A percentile compares a stretch with the other conserved stretches of the same genome.
Conservation (phyloP, 2,888 invertebrate genomes). For the Adela reaumurella region DNA sequence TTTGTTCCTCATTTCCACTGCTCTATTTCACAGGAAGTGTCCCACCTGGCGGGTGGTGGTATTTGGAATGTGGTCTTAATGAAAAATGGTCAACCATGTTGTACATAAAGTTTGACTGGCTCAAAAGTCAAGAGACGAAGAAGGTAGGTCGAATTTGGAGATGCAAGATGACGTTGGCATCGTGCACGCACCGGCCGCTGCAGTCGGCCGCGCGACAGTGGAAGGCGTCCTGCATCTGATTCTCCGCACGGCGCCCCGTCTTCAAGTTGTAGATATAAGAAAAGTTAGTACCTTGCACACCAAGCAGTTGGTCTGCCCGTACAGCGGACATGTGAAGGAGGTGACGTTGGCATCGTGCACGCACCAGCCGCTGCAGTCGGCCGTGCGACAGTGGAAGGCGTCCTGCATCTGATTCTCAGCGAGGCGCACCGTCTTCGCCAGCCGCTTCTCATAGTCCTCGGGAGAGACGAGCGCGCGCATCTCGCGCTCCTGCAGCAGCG, state of each 20-base stretch:
- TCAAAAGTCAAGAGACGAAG: too few species aligned
- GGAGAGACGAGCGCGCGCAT: conserved; percentile 60
- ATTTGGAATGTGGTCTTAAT: too few species aligned
- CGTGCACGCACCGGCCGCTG: conserved; percentile 1
- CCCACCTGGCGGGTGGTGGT: too few species aligned
- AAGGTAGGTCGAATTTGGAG: too few species aligned
- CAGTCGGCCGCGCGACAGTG: conserved; percentile 6
- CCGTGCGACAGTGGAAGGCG: conserved; percentile 87
- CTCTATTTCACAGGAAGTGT: too few species aligned
- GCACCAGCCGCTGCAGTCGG: conserved; percentile 80
- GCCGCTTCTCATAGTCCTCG: conserved; percentile 72
- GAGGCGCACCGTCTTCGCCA: conserved; percentile 73
- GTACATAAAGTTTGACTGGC: too few species aligned
- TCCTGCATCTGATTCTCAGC: conserved; percentile 78
- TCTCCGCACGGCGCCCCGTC: background rate
- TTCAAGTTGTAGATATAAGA: too few species aligned
- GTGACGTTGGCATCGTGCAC: background rate
- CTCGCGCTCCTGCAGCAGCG: background rate
- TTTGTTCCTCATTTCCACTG: too few species aligned
- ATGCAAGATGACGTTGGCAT: background rate
- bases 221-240: too few species aligned
- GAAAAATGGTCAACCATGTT: too few species aligned
- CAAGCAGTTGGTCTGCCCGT: conserved; percentile 71
- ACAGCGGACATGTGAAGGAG: conserved; percentile 5
- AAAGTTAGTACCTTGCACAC: conserved; percentile 38